Conservation (phyloP, 2,888 invertebrate genomes). For the Thera obeliscata region DNA sequence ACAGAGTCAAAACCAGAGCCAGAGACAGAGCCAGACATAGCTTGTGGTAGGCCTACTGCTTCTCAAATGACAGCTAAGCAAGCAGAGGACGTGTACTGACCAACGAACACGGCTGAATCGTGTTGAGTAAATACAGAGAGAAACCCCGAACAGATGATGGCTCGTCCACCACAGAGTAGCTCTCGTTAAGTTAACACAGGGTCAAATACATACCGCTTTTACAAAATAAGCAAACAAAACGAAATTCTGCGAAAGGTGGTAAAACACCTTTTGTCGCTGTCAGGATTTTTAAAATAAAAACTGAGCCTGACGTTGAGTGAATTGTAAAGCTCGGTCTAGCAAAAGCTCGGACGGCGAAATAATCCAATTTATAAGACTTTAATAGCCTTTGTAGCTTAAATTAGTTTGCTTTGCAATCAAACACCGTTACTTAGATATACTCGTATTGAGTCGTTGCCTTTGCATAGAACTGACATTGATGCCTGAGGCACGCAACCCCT, state of each 20-base stretch:
- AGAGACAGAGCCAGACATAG: too few relatives aligned
- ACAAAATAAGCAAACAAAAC: too few relatives aligned
- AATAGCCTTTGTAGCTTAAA: conserved; percentile 46
- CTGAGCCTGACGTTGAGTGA: neutral
- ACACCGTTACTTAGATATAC: conserved; percentile 30
- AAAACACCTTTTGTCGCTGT: neutral
- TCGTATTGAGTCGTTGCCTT: conserved; percentile 31
- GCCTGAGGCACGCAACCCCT: conserved; percentile 18
- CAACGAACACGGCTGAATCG: neutral
- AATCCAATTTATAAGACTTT: conserved; percentile 50
- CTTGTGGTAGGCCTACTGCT: neutral
- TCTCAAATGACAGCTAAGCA: conserved; percentile 2
- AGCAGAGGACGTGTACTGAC: conserved; percentile 3
- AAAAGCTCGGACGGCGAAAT: conserved; percentile 23
- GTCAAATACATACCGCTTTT: neutral
- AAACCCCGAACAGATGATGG: conserved; percentile 1
- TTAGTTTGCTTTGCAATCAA: conserved; percentile 38
- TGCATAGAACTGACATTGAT: conserved; percentile 27
- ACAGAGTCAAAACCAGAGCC: too few relatives aligned
- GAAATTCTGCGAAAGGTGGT: neutral
- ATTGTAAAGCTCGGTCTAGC: conserved; percentile 8
- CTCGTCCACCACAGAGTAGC: conserved; percentile 1
- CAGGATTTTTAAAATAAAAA: neutral
- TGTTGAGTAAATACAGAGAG: conserved; percentile 1
- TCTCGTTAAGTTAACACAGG: neutral